Evolutionary conservation across 2,113 vertebrate species (phyloP).

Genomic region (Meleagris gallopavo): DNA sequence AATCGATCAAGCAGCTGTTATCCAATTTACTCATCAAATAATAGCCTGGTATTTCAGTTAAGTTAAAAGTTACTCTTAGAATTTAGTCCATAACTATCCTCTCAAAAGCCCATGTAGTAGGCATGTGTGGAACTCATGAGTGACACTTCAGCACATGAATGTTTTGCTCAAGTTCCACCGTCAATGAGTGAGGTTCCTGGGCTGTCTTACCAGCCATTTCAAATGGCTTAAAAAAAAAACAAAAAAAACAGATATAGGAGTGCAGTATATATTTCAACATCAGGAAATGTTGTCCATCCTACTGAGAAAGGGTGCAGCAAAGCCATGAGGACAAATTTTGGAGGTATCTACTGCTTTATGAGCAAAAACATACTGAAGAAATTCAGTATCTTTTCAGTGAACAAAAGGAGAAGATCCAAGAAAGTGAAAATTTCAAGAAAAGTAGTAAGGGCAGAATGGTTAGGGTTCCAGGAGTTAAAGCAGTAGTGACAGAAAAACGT

Average conservation of each 20-base stretch:
- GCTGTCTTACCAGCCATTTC: neutral
- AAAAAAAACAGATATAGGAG: neutral
- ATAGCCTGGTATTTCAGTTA: neutral
- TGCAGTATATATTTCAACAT: neutral
- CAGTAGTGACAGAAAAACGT: neutral
- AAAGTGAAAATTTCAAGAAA: neutral
- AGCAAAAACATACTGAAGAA: neutral
- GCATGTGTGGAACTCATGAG: neutral
- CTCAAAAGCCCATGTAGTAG: neutral
- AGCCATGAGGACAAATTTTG: neutral
- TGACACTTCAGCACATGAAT: neutral
- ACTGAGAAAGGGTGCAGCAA: neutral
- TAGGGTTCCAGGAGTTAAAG: neutral
- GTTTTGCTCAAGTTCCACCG: neutral
- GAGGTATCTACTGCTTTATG: neutral
- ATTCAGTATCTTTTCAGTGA: neutral
- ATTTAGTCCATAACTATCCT: neutral
- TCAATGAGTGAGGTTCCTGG: neutral
- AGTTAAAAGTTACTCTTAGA: neutral
- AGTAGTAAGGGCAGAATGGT: neutral
- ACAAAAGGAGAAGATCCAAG: neutral
- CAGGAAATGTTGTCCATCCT: neutral
- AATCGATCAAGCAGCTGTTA: neutral
- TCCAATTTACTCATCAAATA: neutral
- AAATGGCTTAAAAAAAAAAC: neutral